Evolutionary conservation across 1,140 invertebrate genomes (phyloP).

Genomic region (Manduca sexta): DNA sequence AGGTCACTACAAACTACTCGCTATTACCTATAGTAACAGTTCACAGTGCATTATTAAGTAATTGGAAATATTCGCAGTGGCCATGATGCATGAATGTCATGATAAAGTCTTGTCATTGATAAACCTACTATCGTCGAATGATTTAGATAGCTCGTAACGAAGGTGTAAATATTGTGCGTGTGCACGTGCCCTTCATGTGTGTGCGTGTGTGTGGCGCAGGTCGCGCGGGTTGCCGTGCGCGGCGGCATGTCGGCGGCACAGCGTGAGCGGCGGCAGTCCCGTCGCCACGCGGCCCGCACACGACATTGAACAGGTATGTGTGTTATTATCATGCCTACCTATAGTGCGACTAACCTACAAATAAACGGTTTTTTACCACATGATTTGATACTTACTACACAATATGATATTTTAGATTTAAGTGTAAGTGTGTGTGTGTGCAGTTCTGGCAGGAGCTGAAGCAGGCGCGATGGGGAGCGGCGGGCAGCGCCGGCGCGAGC

Average conservation of each 20-base stretch:
- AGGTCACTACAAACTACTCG: constrained; percentile 24
- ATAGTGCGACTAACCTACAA: too few species aligned
- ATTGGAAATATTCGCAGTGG: too few species aligned
- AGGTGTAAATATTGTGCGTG: too few species aligned
- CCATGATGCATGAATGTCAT: too few species aligned
- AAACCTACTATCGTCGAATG: too few species aligned
- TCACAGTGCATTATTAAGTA: not conserved
- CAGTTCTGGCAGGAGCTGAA: constrained; percentile 81
- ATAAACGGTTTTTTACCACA: too few species aligned
- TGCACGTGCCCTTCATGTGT: too few species aligned
- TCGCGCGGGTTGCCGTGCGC: constrained; percentile 82
- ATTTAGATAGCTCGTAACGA: too few species aligned
- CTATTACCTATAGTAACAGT: not conserved
- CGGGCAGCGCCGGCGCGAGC: constrained; percentile 55
- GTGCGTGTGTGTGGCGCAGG: constrained; percentile 24
- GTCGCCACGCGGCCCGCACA: constrained; percentile 68
- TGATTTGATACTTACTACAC: too few species aligned
- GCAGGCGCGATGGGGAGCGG: constrained; percentile 68
- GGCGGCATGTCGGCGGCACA: constrained; percentile 84
- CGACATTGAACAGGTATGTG: constrained; percentile 77
- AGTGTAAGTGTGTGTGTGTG: constrained; percentile 74
- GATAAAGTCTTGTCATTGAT: too few species aligned
- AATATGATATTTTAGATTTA: too few species aligned
- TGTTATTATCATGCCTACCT: too few species aligned
- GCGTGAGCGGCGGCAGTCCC: constrained; percentile 89